These are phyloP conservation scores for Eilema caniola DNA, from an alignment of 2,888 invertebrate genomes.

Conservation along the genomic window DNA sequence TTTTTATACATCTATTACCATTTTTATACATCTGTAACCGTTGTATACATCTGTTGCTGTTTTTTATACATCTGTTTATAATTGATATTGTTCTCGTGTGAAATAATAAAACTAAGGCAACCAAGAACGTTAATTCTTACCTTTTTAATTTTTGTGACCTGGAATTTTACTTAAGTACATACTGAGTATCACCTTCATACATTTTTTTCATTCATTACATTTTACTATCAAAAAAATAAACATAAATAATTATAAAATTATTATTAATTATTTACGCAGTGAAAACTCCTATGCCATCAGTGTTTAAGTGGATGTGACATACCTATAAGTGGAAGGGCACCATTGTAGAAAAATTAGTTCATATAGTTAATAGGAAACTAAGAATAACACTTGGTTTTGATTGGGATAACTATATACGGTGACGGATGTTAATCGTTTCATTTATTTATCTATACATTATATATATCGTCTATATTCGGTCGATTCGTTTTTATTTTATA, in stretches of 20 bases:
- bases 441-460: not conserved
- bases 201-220: not conserved
- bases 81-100: not conserved
- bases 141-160: too few relatives aligned
- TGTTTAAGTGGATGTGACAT: too few relatives aligned
- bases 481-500: slow-evolving; percentile 1
- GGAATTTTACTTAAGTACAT: too few relatives aligned
- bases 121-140: too few relatives aligned
- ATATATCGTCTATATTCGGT: not conserved
- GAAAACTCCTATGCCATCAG: slow-evolving; percentile 10
- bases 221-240: too few relatives aligned
- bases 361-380: not conserved
- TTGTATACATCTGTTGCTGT: too few relatives aligned
- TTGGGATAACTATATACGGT: not conserved
- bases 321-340: not conserved
- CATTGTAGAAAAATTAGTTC: not conserved
- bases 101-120: too few relatives aligned
- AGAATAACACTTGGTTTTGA: slow-evolving; percentile 9
- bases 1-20: too few relatives aligned
- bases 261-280: slow-evolving; percentile 13
- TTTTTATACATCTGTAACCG: too few relatives aligned
- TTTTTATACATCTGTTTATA: too few relatives aligned
- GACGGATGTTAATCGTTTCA: slow-evolving; percentile 1
- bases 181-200: too few relatives aligned
- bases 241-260: too few relatives aligned